These are phyloP conservation scores for Orthosia incerta DNA, from an alignment of 2,888 invertebrate genomes.

Conservation along the genomic window DNA sequence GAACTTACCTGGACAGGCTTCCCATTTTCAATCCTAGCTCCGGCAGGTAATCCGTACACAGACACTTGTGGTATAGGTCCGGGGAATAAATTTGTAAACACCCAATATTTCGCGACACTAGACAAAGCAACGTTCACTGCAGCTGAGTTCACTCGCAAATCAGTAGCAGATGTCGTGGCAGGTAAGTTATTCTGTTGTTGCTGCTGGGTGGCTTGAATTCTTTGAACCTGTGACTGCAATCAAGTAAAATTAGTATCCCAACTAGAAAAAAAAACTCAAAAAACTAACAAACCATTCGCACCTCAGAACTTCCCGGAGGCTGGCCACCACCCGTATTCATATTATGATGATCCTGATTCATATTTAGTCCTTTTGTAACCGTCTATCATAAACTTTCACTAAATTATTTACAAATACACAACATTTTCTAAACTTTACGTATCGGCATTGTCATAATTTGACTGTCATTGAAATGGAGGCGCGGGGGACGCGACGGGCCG, in stretches of 20 bases:
- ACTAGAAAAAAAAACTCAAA: conserved; percentile 69
- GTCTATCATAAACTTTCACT: conserved; percentile 73
- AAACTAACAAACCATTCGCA: conserved; percentile 77
- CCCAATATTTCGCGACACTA: conserved; percentile 96
- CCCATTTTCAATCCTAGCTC: conserved; percentile 91
- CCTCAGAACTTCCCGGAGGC: conserved; percentile 90
- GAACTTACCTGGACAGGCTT: conserved; percentile 91
- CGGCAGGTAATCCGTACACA: conserved; percentile 92
- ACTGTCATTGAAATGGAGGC: conserved; percentile 92
- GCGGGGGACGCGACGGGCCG: conserved; percentile 93
- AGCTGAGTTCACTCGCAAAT: conserved; percentile 92
- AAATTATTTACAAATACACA: conserved; percentile 84
- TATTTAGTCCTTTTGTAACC: conserved; percentile 79
- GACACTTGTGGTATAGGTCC: conserved; percentile 94
- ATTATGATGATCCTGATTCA: conserved; percentile 89
- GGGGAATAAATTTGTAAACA: conserved; percentile 95
- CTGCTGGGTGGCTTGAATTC: conserved; percentile 84
- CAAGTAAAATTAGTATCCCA: conserved; percentile 72
- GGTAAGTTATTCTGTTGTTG: conserved; percentile 84
- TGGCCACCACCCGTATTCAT: conserved; percentile 92
- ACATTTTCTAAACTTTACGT: conserved; percentile 86
- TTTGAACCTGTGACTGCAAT: conserved; percentile 85
- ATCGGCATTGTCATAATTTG: conserved; percentile 91
- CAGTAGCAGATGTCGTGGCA: conserved; percentile 91
- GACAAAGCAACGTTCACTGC: conserved; percentile 93